Base-by-base conservation (phyloP, 2,888 invertebrate species). In the Crematogaster levior region DNA sequence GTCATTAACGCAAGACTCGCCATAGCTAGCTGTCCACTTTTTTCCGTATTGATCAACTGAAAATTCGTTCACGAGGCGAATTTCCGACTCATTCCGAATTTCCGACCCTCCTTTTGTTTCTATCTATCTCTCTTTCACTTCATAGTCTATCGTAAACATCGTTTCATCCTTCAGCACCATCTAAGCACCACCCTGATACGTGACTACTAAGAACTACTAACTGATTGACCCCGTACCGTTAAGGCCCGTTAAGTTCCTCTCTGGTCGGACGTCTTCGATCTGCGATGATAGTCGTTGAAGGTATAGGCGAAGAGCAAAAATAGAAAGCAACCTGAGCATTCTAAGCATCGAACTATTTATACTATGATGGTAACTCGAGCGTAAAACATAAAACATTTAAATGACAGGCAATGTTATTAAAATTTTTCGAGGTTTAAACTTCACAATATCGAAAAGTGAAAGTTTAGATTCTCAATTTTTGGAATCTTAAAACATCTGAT, bases 161-260 rank as follows among this genome's bases (percentile, higher is more conserved):
- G 53, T 84, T 84, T 85, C 81, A 73, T 89, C 72, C 83, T 89
- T 79, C 88, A 89, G 89, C 89, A 89, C 89, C 89, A 89, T 84
- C 84, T 85, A 83, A 89, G 89, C 89, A 89, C 89, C 89, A 82
- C 83, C 86, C 84, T 60, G 85, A 85, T 85, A 83, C 83, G 81
- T 75, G 80, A 88, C 85, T 87, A 83, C 89, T 84, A 83, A 82
- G 83, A 80, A 80, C 84, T 84, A 84, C 84, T 83, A 87, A 89
- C 89, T 79, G 89, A 89, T 88, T 81, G 83, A 88, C 88, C 86
- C 84, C 88, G 86, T 88, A 88, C 85, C 86, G 85, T 88, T 88
- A 88, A 88, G 88, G 73, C 88, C 85, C 81, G 86, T 88, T 88
- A 88, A 86, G 74, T 82, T 86, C 73, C 66, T 74, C 61, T 81